These are phyloP conservation scores for Sylvietta virens DNA, from an alignment of 2,113 vertebrate genomes.

Conservation along the genomic window DNA sequence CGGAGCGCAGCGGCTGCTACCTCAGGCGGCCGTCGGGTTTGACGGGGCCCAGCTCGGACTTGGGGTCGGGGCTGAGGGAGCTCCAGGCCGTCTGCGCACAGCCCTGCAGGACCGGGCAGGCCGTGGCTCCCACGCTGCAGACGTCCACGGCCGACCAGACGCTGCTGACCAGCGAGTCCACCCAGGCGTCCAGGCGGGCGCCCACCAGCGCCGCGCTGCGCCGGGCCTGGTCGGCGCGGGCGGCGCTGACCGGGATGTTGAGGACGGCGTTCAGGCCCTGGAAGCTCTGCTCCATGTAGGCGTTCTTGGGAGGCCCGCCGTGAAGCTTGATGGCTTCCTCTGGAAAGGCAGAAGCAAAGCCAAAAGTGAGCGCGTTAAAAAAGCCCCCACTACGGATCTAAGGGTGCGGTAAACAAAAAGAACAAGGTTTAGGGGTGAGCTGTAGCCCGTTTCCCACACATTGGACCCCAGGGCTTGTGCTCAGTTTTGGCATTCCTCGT, in stretches of 20 bases:
- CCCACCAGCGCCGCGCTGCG: conserved; percentile 81
- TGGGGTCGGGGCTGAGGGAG: conserved; percentile 93
- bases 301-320: conserved; percentile 86
- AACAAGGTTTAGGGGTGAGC: neutral
- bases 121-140: conserved; percentile 78
- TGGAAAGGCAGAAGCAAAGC: conserved; percentile 60
- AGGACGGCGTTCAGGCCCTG: conserved; percentile 93
- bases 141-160: conserved; percentile 90
- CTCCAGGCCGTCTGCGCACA: conserved; percentile 93
- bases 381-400: rapidly evolving
- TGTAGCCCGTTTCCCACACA: rapidly evolving
- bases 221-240: conserved; percentile 83
- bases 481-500: neutral
- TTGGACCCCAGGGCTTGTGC: neutral
- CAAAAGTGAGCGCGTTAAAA: neutral
- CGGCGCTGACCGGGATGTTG: conserved; percentile 84
- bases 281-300: conserved; percentile 99
- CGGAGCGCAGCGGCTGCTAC: conserved; percentile 77
- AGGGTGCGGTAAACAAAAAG: neutral
- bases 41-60: conserved; percentile 85
- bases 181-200: conserved; percentile 82
- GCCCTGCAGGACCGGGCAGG: conserved; percentile 88
- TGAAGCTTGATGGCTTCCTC: conserved; percentile 88
- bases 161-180: conserved; percentile 83
- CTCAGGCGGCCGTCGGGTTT: conserved; percentile 89